These are phyloP conservation scores for Sialis lutaria DNA, from an alignment of 2,888 invertebrate genomes.

Conservation along the genomic window DNA sequence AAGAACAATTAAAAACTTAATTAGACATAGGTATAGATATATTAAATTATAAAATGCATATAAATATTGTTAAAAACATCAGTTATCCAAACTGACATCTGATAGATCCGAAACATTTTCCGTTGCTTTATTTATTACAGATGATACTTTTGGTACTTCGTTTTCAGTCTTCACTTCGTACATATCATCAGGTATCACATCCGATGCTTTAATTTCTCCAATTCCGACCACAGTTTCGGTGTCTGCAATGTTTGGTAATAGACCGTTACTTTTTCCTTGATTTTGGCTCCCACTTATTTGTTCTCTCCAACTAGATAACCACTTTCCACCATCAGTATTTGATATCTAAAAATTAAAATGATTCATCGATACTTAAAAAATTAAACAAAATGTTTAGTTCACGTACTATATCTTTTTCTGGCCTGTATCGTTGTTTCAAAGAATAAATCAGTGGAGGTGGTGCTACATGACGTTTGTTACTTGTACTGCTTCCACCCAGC, in stretches of 20 bases:
- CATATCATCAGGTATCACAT: slow-evolving; percentile 19
- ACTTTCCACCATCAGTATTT: slow-evolving; percentile 32
- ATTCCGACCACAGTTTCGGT: slow-evolving; percentile 14
- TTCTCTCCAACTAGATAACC: slow-evolving; percentile 42
- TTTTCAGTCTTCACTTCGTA: slow-evolving; percentile 15
- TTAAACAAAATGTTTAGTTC: not conserved
- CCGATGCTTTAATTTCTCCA: slow-evolving; percentile 26
- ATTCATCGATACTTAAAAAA: too few relatives aligned
- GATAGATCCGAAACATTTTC: too few relatives aligned
- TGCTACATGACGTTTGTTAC: slow-evolving; percentile 28
- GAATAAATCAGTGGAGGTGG: not conserved
- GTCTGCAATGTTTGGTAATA: not conserved
- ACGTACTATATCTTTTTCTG: slow-evolving; percentile 9
- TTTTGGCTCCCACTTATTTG: slow-evolving; percentile 22
- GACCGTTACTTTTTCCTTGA: not conserved
- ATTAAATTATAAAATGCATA: too few relatives aligned
- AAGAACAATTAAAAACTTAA: too few relatives aligned
- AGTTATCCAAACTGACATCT: too few relatives aligned
- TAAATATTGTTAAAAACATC: too few relatives aligned
- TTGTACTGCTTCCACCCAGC: slow-evolving; percentile 30
- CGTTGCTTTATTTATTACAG: too few relatives aligned
- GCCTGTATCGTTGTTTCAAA: slow-evolving; percentile 3
- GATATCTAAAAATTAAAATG: slow-evolving; percentile 22
- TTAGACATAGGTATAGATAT: too few relatives aligned
- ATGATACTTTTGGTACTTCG: not conserved